Base-by-base conservation (phyloP, 2,888 invertebrate genomes). In the Geotrupes spiniger region DNA sequence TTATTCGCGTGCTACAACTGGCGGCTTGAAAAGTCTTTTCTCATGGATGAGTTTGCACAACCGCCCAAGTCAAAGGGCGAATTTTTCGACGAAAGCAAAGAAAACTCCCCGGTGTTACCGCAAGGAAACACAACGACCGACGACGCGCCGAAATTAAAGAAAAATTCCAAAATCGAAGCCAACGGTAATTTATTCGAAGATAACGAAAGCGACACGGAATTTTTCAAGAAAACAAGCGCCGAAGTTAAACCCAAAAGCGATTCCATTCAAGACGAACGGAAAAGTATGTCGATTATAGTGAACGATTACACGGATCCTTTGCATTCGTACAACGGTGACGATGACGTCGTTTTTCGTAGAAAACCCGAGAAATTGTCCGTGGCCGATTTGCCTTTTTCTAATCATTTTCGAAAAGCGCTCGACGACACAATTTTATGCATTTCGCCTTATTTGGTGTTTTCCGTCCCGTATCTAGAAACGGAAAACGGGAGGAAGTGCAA, bases 1-100 rank as follows among this genome's bases (percentile, higher is more conserved):
- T 78, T 93, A 0, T 87, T 89, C 51, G 84, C 89, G 0, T 82
- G 86, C 27, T 97, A 97, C 70, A 96, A 96, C 62, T 92, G 93
- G 85, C 82, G 89, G 39, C 75, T 97, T 33, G 98, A 99, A 71
- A 87, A 89, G 62, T 89, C 94, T 0, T 96, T 93, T 70, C 75
- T 92, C 29, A 81, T 94, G 74, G 92, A 92, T 53, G 91, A 92
- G 67, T 92, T 90, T 60, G 92, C 89, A 0, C 77, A 81, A 61
- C 87, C 89, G 0, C 83, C 88, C 0, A 77, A 78, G 2, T 77
- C 77, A 36, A 76, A 77, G 25, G 68, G 67, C 49, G 71, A 71
- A 56, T 73, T 74, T 59, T 65, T 74, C 21, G 70, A 69, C 39
- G 74, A 73, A 31, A 72, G 71, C 47, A 69, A 65, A 53, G 73